Conservation (phyloP, 2,888 invertebrate genomes). For the Epiblema foenella region DNA sequence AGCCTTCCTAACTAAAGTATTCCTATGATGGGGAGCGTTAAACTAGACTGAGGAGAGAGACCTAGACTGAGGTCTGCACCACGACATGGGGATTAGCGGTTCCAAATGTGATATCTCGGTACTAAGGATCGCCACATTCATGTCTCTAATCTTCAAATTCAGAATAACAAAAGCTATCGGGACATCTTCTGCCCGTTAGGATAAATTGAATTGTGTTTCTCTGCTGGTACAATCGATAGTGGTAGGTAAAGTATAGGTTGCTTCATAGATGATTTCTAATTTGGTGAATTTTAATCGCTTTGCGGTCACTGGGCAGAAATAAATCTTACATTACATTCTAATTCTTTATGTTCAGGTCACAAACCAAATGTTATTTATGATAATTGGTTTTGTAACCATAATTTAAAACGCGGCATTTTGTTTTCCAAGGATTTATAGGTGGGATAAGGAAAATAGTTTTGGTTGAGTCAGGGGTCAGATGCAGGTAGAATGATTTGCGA, state of each 20-base stretch:
- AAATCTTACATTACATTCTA: conserved; percentile 58
- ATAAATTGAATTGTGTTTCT: background rate
- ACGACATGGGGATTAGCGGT: no score
- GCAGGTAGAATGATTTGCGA: conserved; percentile 17
- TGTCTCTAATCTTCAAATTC: no score
- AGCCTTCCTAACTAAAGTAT: no score
- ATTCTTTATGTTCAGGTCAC: conserved; percentile 41
- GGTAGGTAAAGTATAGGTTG: background rate
- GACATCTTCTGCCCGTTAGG: background rate
- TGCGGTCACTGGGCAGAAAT: conserved; percentile 53
- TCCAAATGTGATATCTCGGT: no score
- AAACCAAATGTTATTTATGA: conserved; percentile 50
- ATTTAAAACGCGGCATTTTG: conserved; percentile 53
- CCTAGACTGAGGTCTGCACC: no score
- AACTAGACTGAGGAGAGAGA: no score
- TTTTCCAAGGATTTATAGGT: conserved; percentile 53
- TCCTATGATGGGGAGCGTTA: no score
- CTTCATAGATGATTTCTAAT: conserved; percentile 54
- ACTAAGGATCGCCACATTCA: no score
- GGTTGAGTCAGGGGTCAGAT: conserved; percentile 20
- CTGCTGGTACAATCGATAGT: background rate
- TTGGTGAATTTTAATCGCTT: conserved; percentile 51
- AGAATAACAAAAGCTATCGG: no score
- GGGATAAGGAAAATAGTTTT: conserved; percentile 20
- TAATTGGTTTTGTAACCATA: conserved; percentile 58